phyloP scores from a whole-genome alignment of 2,113 vertebrate species.

The Xenopus borealis region DNA sequence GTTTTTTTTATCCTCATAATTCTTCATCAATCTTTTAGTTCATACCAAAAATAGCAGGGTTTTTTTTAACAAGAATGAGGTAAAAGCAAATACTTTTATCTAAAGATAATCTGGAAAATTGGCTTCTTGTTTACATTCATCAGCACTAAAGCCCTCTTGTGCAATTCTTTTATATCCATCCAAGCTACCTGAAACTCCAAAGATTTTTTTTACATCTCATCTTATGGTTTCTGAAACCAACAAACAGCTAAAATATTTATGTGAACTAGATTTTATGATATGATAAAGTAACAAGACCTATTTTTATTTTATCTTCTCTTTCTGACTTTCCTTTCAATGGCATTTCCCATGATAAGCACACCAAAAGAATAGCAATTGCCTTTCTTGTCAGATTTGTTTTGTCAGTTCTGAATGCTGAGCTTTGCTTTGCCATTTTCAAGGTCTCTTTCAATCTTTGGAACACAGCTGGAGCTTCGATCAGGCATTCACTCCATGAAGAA shows the following conservation, averaged over 20 bases:
- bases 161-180: not conserved
- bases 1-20: no score
- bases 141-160: not conserved
- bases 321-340: slow-evolving; percentile 50
- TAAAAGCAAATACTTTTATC: no score
- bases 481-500: slow-evolving; percentile 62
- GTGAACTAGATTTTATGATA: slow-evolving; percentile 42
- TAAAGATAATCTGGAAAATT: no score
- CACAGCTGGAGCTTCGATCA: slow-evolving; percentile 68
- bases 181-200: not conserved
- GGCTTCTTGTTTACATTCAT: no score
- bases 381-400: slow-evolving; percentile 62
- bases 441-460: slow-evolving; percentile 67
- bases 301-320: slow-evolving; percentile 45
- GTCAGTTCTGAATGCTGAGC: slow-evolving; percentile 61
- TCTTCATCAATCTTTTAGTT: no score
- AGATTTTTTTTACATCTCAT: not conserved
- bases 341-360: slow-evolving; percentile 55
- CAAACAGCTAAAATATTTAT: slow-evolving; percentile 25
- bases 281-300: slow-evolving; percentile 49
- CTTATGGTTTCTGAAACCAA: not conserved
- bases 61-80: no score
- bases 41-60: no score
- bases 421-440: slow-evolving; percentile 69
- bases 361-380: slow-evolving; percentile 56